Base-by-base conservation (phyloP, 2,113 vertebrate genomes). In the Corydoras sp. region DNA sequence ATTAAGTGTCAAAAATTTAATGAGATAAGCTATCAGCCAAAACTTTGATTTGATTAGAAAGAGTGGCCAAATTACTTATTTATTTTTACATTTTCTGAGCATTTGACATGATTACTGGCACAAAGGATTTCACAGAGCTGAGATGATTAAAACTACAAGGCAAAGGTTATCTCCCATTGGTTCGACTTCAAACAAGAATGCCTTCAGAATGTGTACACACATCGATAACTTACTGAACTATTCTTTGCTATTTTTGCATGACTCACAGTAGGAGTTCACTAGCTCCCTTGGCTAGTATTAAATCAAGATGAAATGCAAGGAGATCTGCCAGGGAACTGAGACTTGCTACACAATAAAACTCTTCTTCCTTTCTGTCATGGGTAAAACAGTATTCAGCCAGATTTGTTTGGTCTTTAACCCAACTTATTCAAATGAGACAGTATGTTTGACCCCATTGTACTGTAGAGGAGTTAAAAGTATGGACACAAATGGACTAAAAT, bases 1-100 rank as follows among this genome's bases (percentile, higher is more conserved):
- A 77, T 79, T 78, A 78, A 76, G 71, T 79, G 73, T 74, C 78
- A 78, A 72, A 68, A 59, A 74, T 74, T 80, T 77, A 77, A 77
- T 77, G 73, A 81, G 76, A 71, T 76, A 73, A 75, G 77, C 68
- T 71, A 74, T 79, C 73, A 31, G 60, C n/a, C 18, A 24, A 24
- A 24, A 24, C 18, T 24, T 24, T 24, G 18, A 24, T 24, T 24
- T 24, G 18, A 24, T 24, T 24, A 24, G 18, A 24, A 24, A 24
- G 18, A 24, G 18, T 24, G 18, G 18, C 18, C 18, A 65, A 80
- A 71, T 70, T 71, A 76, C 51, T 31, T 68, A 56, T 78, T 69
- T 78, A 75, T 71, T 71, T 75, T 78, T 68, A 64, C 56, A 48
- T 63, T 30, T 43, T 55, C 51, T 64, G 62, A 72, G 51, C 14